These are phyloP conservation scores for Odontothrips loti DNA, from an alignment of 2,888 invertebrate species.

Conservation along the genomic window DNA sequence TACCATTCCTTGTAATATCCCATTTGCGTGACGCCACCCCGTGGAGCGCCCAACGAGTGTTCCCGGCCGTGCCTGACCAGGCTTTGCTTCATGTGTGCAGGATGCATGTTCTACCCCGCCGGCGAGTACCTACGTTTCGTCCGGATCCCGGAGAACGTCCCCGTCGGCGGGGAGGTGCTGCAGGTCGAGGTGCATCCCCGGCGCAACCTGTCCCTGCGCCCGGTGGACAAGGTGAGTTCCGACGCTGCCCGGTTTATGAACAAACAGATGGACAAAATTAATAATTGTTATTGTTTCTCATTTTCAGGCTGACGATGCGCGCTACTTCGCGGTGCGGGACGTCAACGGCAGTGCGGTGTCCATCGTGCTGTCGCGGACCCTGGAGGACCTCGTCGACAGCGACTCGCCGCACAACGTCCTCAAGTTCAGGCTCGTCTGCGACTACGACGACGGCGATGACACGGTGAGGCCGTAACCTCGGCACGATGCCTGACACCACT, in stretches of 20 bases:
- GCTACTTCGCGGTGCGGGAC: conserved; percentile 68
- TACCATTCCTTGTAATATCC: no score
- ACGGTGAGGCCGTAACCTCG: conserved; percentile 46
- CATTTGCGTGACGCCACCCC: no score
- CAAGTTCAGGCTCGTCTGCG: conserved; percentile 75
- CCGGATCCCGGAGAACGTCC: conserved; percentile 74
- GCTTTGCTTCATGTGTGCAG: conserved; percentile 48
- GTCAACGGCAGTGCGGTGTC: conserved; percentile 73
- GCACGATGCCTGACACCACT: background rate
- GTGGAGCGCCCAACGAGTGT: no score
- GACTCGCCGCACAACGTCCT: conserved; percentile 67
- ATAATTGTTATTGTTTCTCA: conserved; percentile 32
- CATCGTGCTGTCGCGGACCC: conserved; percentile 67
- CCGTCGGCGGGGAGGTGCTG: conserved; percentile 72
- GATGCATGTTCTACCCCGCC: conserved; percentile 78
- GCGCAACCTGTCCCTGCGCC: conserved; percentile 64
- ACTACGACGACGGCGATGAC: conserved; percentile 63
- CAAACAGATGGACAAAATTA: no score
- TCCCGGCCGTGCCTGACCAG: no score
- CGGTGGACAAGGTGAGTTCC: conserved; percentile 58
- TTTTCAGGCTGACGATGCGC: conserved; percentile 62
- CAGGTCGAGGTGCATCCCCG: conserved; percentile 79
- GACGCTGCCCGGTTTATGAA: no score
- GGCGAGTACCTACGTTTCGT: conserved; percentile 82
- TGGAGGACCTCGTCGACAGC: conserved; percentile 76